Base-by-base conservation (phyloP, 2,888 invertebrate species). In the Metacarcinus magister region DNA sequence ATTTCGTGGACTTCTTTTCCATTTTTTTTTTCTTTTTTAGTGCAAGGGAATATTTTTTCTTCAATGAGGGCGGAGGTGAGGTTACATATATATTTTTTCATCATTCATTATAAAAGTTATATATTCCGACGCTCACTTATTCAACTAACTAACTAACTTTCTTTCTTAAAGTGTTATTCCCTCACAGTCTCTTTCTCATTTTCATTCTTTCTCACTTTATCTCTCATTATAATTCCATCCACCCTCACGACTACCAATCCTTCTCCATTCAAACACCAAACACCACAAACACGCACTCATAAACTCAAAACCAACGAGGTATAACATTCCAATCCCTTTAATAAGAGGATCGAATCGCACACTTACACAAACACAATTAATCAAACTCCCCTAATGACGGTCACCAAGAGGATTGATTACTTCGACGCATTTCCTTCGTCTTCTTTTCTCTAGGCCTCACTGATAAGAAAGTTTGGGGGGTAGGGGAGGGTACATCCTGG, bases 171-270 rank as follows among this genome's bases (percentile, higher is more conserved):
- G 28, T 75, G 1, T 82, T 32, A 32, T 32, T 82, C 82, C 32
- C 82, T 82, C 82, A 32, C 82, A 32, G 32, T 82, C 82, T 82
- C 82, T 82, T 32, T 82, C 82, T 82, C 82, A 32, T 32, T 82
- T 32, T 82, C 82, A 32, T 32, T 82, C 82, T 82, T 32, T 82
- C 82, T 82, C 82, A 32, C 67, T 82, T 32, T 82, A 7, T 82
- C 32, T 82, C 82, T 82, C 82, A 32, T 32, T 67, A 19, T 67
- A 19, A 23, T 4, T 7, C 28, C 82, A 82, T 23, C 67, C 67
- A 23, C 19, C 10, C 67, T n/a, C 7, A 5, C 0, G n/a, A 67
- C 5, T n/a, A 67, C 2, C 13, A 67, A 67, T n/a, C 10, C 2
- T 2, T 7, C 10, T n/a, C 67, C 67, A 23, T n/a, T n/a, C 16